Conservation (phyloP, 2,888 invertebrate species). For the Ectobius pallidus region DNA sequence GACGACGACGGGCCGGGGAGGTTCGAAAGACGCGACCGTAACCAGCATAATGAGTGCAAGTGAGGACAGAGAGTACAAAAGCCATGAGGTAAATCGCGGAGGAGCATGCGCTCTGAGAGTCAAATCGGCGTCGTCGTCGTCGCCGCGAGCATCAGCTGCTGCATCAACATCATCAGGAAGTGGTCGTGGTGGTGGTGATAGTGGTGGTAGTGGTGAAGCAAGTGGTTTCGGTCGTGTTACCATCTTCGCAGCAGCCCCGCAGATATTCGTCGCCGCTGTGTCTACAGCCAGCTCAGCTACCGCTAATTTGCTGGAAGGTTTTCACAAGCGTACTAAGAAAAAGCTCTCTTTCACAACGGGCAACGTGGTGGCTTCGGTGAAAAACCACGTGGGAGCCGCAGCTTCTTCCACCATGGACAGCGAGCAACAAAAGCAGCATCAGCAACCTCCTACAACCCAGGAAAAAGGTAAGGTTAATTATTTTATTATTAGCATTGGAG, state of each 20-base stretch:
- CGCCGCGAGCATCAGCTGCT: not conserved
- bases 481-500: too few species aligned
- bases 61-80: not conserved
- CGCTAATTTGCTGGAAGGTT: constrained; percentile 12
- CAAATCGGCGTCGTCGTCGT: not conserved
- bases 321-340: constrained; percentile 15
- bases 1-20: not conserved
- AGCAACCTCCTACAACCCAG: not conserved
- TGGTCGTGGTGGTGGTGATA: not conserved
- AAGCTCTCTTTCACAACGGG: not conserved
- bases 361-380: not conserved
- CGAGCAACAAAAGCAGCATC: not conserved
- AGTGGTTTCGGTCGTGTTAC: constrained; percentile 21
- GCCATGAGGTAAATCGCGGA: not conserved
- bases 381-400: not conserved
- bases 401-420: not conserved
- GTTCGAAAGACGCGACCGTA: constrained; percentile 10
- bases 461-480: not conserved
- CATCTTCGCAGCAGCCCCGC: constrained; percentile 1
- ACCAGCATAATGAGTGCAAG: constrained; percentile 13
- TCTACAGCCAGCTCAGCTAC: constrained; percentile 17
- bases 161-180: constrained; percentile 2
- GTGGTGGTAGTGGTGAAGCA: constrained; percentile 16
- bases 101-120: not conserved
- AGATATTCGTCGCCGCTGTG: not conserved